Percentiles rank a stretch among this genome's conserved stretches.
Evolutionary conservation across 2,113 vertebrate genomes (phyloP).

Genomic region (Grammomys dolichurus): DNA sequence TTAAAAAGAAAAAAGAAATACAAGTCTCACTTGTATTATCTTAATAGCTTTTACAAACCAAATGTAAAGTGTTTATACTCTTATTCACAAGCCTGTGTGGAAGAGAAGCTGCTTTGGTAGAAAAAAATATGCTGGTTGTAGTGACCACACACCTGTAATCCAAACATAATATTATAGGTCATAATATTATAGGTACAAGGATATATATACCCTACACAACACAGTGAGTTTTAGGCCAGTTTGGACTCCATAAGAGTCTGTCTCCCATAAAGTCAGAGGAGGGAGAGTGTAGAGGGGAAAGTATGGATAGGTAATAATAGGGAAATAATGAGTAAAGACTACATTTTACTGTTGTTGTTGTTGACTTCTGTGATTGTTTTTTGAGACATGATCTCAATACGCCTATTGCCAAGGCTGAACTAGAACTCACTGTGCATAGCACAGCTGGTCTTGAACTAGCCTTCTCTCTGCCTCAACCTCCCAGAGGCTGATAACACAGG

Average conservation of each 20-base stretch:
- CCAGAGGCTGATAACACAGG: background rate
- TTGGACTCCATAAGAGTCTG: background rate
- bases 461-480: background rate
- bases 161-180: background rate
- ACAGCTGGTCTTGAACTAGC: background rate
- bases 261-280: background rate
- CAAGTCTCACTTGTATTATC: conserved; percentile 38
- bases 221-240: background rate
- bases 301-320: background rate
- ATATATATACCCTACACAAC: background rate
- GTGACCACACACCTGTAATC: background rate
- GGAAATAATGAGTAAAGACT: background rate
- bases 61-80: conserved; percentile 46
- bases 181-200: background rate
- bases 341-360: background rate
- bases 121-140: conserved; percentile 25
- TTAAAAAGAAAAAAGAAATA: background rate
- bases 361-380: background rate
- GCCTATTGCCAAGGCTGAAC: background rate
- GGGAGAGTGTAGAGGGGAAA: background rate
- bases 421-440: background rate
- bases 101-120: conserved; percentile 43
- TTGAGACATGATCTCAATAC: background rate
- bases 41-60: conserved; percentile 59
- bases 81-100: conserved; percentile 42